These are phyloP conservation scores for Macaca mulatta DNA, from an alignment of 2,113 vertebrate genomes.

Conservation along the genomic window DNA sequence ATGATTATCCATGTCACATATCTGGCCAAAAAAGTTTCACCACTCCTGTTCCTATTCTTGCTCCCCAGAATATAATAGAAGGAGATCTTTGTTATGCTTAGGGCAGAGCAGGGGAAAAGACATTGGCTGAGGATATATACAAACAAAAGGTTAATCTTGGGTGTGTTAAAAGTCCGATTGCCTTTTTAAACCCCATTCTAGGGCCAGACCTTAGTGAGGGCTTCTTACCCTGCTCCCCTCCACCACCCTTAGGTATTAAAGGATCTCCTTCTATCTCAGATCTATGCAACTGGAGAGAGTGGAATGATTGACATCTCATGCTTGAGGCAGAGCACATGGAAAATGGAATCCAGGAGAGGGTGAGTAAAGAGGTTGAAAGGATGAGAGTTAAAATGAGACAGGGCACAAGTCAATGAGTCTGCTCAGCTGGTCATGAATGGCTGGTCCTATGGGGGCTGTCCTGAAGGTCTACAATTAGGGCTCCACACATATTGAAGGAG, in stretches of 20 bases:
- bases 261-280: background rate
- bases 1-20: background rate
- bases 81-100: background rate
- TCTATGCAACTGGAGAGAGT: background rate
- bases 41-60: background rate
- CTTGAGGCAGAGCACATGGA: background rate
- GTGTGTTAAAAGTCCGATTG: background rate
- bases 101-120: background rate
- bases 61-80: background rate
- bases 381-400: background rate
- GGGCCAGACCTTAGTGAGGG: background rate
- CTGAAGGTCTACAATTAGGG: background rate
- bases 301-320: background rate
- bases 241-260: background rate
- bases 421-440: background rate
- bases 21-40: background rate
- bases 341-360: background rate
- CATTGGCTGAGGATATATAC: background rate
- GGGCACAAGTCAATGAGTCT: background rate
- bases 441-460: background rate
- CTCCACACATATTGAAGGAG: background rate
- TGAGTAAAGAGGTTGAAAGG: background rate
- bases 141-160: background rate
- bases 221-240: background rate
- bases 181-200: background rate